These are phyloP conservation scores for Microtus agrestis DNA, from an alignment of 2,797 vertebrate species.

Conservation along the genomic window DNA sequence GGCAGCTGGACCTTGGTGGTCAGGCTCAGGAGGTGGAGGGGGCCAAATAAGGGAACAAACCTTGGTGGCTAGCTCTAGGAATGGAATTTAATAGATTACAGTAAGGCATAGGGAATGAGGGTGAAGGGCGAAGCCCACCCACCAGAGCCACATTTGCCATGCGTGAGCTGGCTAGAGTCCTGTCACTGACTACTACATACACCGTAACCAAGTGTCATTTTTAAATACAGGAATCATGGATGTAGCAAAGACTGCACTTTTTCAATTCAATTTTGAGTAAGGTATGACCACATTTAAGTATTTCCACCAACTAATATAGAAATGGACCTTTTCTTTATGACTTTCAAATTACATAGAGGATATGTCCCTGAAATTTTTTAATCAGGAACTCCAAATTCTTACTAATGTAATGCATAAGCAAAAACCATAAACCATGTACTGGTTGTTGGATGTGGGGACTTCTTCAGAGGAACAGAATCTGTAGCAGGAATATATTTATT, in stretches of 20 bases:
- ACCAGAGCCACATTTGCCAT: background rate
- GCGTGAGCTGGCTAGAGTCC: background rate
- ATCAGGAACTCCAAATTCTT: conserved; percentile 4
- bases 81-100: background rate
- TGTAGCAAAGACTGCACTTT: background rate
- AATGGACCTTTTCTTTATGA: conserved; percentile 4
- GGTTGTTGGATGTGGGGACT: background rate
- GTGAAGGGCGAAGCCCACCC: background rate
- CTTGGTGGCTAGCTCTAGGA: background rate
- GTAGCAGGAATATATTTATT: background rate
- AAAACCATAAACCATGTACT: background rate
- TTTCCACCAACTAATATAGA: background rate
- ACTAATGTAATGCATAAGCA: background rate
- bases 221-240: background rate
- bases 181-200: background rate
- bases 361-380: conserved; percentile 18
- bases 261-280: background rate
- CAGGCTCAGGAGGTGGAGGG: background rate
- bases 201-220: background rate
- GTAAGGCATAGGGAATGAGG: background rate
- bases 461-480: background rate
- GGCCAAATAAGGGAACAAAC: background rate
- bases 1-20: background rate
- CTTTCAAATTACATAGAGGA: background rate
- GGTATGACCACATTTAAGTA: background rate